Evolutionary conservation across 2,113 vertebrate genomes (phyloP), one percentile per base, ranked within the genome.

Genomic region (Hiodon tergisus): DNA sequence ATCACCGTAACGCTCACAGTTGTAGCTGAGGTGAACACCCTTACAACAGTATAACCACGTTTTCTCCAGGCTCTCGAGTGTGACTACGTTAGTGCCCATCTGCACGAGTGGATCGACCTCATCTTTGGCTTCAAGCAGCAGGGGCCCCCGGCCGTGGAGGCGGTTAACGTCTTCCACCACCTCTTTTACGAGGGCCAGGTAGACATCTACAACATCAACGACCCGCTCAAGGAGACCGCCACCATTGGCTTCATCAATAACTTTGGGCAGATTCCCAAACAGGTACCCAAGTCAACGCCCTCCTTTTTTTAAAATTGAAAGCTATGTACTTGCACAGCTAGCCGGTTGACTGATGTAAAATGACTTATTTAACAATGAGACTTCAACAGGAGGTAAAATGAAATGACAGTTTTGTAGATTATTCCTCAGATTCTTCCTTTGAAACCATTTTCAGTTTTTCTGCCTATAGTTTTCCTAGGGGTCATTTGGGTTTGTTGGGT

Each of bases 221-320:
- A 99, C 86, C 97, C 97, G 0, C 91, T 99, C 6, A 99, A 99
- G 85, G 97, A 99, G 83, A 99, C 97, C 0, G 97, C 97, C 81
- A 99, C 97, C 80, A 99, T 99, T 67, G 97, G 97, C 71, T 99
- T 99, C 87, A 99, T 99, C 87, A 99, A 99, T 86, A 99, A 99
- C 89, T 99, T 99, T 3, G 97, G 97, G 68, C 97, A 99, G 85
- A 99, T 99, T 86, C 97, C 97, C 79, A 99, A 99, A 86, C 97
- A 98, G 96, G 97, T 98, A 82, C 4, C 7, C 31, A 31, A 31
- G 31, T 31, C 31, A 31, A 31, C 31, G 31, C 31, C 31, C 31
- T 31, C 31, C 31, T 31, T 31, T 31, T 31, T 31, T 31, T 31
- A 31, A 31, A 31, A 31, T 31, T 0, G 31, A 31, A 31, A 31